These are phyloP conservation scores for Linurgus olivaceus DNA, from an alignment of 2,797 vertebrate species.

Conservation along the genomic window DNA sequence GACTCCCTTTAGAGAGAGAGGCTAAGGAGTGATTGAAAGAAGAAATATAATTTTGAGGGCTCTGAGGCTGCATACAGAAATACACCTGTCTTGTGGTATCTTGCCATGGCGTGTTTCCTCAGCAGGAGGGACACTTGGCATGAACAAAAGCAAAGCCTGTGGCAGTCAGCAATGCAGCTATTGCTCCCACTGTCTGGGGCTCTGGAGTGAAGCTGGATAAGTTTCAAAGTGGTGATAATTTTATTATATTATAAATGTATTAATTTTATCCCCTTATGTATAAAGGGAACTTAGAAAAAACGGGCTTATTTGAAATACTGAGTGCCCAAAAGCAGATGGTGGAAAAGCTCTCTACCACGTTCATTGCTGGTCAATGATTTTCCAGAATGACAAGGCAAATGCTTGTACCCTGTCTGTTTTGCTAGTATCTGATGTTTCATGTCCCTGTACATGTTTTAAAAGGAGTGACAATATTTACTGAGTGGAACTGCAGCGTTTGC, in stretches of 20 bases:
- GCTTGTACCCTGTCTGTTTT: neutral
- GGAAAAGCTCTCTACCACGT: neutral
- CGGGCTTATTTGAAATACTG: neutral
- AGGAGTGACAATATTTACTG: fast-evolving
- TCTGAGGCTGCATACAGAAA: neutral
- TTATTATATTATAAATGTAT: neutral
- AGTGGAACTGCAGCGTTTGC: neutral
- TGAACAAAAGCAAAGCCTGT: neutral
- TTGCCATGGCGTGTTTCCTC: neutral
- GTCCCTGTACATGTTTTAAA: neutral
- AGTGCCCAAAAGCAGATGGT: neutral
- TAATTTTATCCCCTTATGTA: neutral
- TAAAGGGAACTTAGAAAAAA: neutral
- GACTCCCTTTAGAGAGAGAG: neutral
- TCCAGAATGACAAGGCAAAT: neutral
- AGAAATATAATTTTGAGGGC: neutral
- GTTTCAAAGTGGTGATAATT: fast-evolving
- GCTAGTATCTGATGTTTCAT: neutral
- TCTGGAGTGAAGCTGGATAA: neutral
- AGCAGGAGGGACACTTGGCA: neutral
- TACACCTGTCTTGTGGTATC: neutral
- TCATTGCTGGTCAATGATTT: neutral
- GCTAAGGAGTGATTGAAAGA: neutral
- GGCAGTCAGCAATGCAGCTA: neutral
- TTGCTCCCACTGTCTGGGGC: neutral